A percentile compares a stretch with the other conserved stretches of the same genome.
phyloP scores from a whole-genome alignment of 1,140 invertebrate species.

The Phymorhynchus buccinoides region DNA sequence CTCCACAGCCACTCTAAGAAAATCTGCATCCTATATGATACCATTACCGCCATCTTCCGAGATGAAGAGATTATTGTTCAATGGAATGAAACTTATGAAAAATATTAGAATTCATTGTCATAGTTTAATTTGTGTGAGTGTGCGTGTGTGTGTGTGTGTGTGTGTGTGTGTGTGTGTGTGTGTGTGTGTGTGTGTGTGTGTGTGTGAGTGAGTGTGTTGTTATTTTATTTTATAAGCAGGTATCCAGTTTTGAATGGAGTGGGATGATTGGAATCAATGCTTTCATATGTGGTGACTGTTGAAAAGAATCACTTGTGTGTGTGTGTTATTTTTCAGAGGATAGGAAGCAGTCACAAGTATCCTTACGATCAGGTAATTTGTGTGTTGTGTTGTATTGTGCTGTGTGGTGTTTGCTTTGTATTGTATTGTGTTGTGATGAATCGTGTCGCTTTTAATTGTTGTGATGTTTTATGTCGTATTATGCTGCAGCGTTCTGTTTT shows the following conservation, averaged over 20 bases:
- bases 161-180: not conserved
- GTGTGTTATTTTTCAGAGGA: not conserved
- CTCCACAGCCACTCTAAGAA: too few species aligned
- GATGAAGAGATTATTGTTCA: not conserved
- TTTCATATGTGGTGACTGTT: not conserved
- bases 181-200: not conserved
- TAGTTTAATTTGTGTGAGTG: not conserved
- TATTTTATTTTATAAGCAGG: not conserved
- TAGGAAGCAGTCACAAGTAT: not conserved
- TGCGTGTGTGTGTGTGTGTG: not conserved
- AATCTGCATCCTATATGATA: too few species aligned
- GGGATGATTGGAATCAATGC: not conserved
- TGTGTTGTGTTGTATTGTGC: not conserved
- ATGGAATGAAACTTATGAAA: too few species aligned
- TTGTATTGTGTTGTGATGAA: too few species aligned
- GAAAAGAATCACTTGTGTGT: not conserved
- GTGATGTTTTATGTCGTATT: too few species aligned
- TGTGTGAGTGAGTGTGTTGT: not conserved
- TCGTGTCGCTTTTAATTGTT: too few species aligned
- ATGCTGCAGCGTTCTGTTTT: too few species aligned
- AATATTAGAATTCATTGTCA: too few species aligned
- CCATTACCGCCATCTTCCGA: too few species aligned
- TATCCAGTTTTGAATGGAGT: not conserved
- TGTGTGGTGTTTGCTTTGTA: not conserved
- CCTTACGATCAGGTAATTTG: conserved; percentile 9